Percentiles rank a stretch among this genome's conserved stretches.
These are phyloP conservation scores for Acrocera orbiculus DNA, from an alignment of 2,888 invertebrate species.

Conservation along the genomic window DNA sequence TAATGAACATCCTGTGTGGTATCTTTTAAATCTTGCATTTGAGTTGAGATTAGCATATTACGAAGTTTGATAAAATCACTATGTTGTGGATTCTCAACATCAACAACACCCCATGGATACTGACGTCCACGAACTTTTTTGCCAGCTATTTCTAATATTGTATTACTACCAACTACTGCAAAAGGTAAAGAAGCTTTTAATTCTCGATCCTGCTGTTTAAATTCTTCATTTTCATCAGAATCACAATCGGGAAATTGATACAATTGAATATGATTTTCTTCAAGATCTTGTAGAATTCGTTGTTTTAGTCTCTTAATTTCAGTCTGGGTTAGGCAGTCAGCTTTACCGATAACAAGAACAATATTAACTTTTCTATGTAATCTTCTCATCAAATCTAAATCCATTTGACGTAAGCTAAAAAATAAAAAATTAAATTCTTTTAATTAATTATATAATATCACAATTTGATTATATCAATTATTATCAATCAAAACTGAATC, in stretches of 20 bases:
- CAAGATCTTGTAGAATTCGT: constrained; percentile 65
- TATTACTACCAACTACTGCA: constrained; percentile 84
- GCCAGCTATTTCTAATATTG: constrained; percentile 74
- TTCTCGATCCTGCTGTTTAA: constrained; percentile 85
- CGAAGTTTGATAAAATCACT: constrained; percentile 86
- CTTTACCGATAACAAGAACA: constrained; percentile 85
- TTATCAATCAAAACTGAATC: no score
- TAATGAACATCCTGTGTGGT: constrained; percentile 90
- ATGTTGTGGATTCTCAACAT: constrained; percentile 89
- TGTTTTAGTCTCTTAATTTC: constrained; percentile 74
- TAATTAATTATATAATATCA: background rate
- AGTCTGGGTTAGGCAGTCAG: constrained; percentile 71
- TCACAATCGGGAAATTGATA: constrained; percentile 97
- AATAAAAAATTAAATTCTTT: constrained; percentile 1
- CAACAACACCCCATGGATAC: constrained; percentile 94
- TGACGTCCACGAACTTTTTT: constrained; percentile 79
- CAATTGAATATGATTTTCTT: constrained; percentile 73
- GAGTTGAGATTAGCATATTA: constrained; percentile 86
- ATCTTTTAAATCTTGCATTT: constrained; percentile 90
- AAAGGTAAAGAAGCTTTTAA: constrained; percentile 88
- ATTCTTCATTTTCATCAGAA: constrained; percentile 90
- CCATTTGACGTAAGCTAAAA: constrained; percentile 67
- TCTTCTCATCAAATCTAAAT: constrained; percentile 88
- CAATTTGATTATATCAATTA: background rate
- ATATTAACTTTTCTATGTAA: constrained; percentile 91